These are phyloP conservation scores for Coturnix japonica DNA, from an alignment of 2,113 vertebrate genomes.

Conservation along the genomic window DNA sequence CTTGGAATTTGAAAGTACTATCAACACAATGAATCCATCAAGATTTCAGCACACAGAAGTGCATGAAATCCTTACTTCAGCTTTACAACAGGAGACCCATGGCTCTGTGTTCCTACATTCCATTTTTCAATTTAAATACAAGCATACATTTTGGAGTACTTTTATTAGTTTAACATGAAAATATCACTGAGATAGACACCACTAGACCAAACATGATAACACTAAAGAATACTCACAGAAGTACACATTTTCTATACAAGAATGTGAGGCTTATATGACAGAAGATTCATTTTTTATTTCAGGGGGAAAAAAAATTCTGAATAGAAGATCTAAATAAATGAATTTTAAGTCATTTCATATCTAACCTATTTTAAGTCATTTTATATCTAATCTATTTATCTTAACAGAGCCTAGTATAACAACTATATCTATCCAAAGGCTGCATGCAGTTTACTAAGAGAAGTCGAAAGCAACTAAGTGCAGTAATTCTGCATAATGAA, in stretches of 20 bases:
- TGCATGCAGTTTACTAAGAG: neutral
- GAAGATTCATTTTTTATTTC: neutral
- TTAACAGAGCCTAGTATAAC: neutral
- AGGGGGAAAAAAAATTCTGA: neutral
- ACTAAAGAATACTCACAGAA: neutral
- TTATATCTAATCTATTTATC: neutral
- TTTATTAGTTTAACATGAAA: neutral
- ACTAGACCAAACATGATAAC: neutral
- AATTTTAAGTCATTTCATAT: neutral
- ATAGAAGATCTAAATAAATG: neutral
- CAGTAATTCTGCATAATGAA: neutral
- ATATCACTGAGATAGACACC: neutral
- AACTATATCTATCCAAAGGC: neutral
- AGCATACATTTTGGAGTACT: neutral
- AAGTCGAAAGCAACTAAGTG: neutral
- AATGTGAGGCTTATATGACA: neutral
- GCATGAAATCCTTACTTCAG: neutral
- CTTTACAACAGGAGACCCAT: neutral
- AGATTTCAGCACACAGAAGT: neutral
- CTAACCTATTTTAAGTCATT: neutral
- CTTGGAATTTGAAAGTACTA: neutral
- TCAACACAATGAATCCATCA: neutral
- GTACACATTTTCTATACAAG: neutral
- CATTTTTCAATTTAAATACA: neutral
- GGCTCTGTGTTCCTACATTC: neutral